These are phyloP conservation scores for Lineus longissimus DNA, from an alignment of 1,140 invertebrate species.

Conservation along the genomic window DNA sequence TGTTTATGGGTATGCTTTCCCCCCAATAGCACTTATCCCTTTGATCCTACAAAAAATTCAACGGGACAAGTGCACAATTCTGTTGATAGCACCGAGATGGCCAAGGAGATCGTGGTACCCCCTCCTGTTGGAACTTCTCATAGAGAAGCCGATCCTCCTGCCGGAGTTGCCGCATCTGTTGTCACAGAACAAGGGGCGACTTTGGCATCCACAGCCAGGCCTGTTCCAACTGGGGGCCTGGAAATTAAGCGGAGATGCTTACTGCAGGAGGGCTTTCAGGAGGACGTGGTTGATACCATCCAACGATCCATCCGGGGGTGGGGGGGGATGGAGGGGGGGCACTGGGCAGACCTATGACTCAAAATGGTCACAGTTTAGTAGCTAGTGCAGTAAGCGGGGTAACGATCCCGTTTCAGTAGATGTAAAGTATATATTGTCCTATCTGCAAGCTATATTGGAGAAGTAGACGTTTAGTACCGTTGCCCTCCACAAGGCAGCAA, in stretches of 20 bases:
- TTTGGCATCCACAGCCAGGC: not conserved
- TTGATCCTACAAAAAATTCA: not conserved
- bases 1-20: not conserved
- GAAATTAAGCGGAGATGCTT: not conserved
- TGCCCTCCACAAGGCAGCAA: too few species aligned
- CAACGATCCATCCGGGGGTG: not conserved
- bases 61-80: not conserved
- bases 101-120: not conserved
- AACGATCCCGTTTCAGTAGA: not conserved
- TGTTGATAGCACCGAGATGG: not conserved
- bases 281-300: not conserved
- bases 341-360: not conserved
- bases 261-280: not conserved
- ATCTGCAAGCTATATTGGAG: constrained; percentile 5
- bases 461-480: too few species aligned
- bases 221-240: not conserved
- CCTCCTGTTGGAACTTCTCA: not conserved
- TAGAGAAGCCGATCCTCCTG: not conserved
- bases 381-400: not conserved
- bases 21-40: not conserved
- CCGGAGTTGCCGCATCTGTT: not conserved
- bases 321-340: too few species aligned
- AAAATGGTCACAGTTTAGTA: not conserved
- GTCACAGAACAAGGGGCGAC: not conserved
- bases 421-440: constrained; percentile 4